phyloP scores from a whole-genome alignment of 2,888 invertebrate species.

The Habrosyne pyritoides region DNA sequence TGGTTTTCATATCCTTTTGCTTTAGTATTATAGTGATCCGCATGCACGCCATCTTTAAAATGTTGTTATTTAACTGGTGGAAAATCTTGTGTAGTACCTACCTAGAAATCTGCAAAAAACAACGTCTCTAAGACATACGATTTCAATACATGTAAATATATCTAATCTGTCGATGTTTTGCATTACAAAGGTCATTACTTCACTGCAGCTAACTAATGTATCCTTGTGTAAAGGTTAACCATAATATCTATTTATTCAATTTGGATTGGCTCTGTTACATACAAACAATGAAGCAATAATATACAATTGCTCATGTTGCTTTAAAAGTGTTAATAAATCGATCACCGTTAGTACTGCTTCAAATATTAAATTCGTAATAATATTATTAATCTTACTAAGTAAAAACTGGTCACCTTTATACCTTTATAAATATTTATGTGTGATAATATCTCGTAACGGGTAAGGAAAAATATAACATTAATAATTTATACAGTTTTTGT shows the following conservation, averaged over 20 bases:
- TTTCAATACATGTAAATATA: too few relatives aligned
- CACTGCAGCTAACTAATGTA: neutral
- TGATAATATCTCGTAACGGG: neutral
- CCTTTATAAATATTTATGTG: neutral
- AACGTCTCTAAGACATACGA: too few relatives aligned
- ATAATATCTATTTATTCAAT: neutral
- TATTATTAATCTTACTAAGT: neutral
- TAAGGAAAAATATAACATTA: neutral
- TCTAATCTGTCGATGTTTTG: neutral
- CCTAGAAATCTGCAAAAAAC: too few relatives aligned
- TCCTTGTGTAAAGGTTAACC: neutral
- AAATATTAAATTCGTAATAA: neutral
- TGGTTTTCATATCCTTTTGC: too few relatives aligned
- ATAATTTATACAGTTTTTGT: conserved; percentile 2
- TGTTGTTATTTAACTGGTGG: too few relatives aligned
- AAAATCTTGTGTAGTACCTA: too few relatives aligned
- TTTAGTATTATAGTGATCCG: too few relatives aligned
- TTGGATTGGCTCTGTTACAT: neutral
- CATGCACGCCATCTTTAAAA: too few relatives aligned
- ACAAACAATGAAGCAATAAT: neutral
- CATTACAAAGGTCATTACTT: neutral
- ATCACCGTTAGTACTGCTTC: neutral
- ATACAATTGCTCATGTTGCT: too few relatives aligned
- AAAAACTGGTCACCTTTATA: neutral
- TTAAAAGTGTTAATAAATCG: too few relatives aligned